A percentile compares a stretch with the other conserved stretches of the same genome.
These are phyloP conservation scores for Tachuris rubrigastra DNA, from an alignment of 2,113 vertebrate genomes.

Conservation along the genomic window DNA sequence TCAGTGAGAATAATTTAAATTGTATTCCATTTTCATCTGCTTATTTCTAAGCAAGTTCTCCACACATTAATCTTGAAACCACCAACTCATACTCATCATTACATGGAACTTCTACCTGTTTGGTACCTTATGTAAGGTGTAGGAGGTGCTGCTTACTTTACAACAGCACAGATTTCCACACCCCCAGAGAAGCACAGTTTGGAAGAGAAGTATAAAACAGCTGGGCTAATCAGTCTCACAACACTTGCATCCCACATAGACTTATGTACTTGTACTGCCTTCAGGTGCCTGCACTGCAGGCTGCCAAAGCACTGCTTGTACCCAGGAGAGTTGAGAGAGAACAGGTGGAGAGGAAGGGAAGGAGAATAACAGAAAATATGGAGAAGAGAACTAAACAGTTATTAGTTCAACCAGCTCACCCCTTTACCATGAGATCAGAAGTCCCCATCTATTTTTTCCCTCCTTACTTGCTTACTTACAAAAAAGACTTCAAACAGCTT, in stretches of 20 bases:
- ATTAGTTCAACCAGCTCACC: not conserved
- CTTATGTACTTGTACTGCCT: not conserved
- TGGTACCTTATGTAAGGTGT: not conserved
- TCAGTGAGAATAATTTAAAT: not conserved
- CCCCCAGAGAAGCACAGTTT: not conserved
- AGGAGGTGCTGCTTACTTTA: not conserved
- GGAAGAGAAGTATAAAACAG: not conserved
- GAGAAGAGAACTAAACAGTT: not conserved
- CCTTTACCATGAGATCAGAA: not conserved
- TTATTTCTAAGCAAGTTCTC: not conserved
- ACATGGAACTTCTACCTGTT: not conserved
- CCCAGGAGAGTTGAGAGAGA: not conserved
- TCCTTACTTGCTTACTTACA: not conserved
- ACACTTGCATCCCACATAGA: not conserved
- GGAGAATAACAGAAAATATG: not conserved
- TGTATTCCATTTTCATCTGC: not conserved
- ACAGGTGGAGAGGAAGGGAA: not conserved
- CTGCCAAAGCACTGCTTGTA: not conserved
- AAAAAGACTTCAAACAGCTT: not conserved
- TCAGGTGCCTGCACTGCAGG: not conserved
- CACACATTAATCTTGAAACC: not conserved
- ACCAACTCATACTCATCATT: not conserved
- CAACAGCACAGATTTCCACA: not conserved
- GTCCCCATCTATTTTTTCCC: not conserved
- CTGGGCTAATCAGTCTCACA: not conserved